A percentile compares a stretch with the other conserved stretches of the same genome.
phyloP scores from a whole-genome alignment of 2,113 vertebrate genomes.

The Megaceryle torquata region DNA sequence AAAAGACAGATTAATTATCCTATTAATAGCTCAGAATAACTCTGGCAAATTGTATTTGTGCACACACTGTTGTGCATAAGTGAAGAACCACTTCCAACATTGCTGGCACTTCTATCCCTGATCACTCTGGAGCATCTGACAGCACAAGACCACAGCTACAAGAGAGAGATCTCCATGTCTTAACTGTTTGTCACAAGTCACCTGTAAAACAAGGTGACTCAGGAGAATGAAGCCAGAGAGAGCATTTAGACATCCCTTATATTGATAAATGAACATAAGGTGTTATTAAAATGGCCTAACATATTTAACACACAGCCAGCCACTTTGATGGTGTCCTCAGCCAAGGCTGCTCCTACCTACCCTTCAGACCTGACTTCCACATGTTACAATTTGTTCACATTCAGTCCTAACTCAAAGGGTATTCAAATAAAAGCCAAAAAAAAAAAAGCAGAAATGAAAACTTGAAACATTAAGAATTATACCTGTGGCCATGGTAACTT shows the following conservation, averaged over 20 bases:
- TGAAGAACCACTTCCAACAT: background rate
- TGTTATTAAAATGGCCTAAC: background rate
- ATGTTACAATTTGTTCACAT: background rate
- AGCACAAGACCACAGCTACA: background rate
- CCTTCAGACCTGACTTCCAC: background rate
- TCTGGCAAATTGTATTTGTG: background rate
- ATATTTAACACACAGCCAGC: background rate
- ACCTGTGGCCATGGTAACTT: background rate
- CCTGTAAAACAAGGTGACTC: background rate
- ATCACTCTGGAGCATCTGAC: background rate
- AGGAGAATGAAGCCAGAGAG: background rate
- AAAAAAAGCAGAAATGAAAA: background rate
- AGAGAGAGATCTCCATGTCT: background rate
- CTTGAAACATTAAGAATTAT: background rate
- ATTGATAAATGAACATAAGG: background rate
- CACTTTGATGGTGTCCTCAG: background rate
- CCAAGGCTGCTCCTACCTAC: accelerated
- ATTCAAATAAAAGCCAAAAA: background rate
- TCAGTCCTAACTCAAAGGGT: background rate
- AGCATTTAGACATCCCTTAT: background rate
- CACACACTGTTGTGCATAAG: accelerated
- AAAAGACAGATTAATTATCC: background rate
- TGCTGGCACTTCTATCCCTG: background rate
- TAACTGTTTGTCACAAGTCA: background rate
- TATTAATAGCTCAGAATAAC: background rate